Percentiles rank a stretch among this genome's conserved stretches.
phyloP scores from a whole-genome alignment of 2,113 vertebrate genomes.

The Chiloscyllium plagiosum region DNA sequence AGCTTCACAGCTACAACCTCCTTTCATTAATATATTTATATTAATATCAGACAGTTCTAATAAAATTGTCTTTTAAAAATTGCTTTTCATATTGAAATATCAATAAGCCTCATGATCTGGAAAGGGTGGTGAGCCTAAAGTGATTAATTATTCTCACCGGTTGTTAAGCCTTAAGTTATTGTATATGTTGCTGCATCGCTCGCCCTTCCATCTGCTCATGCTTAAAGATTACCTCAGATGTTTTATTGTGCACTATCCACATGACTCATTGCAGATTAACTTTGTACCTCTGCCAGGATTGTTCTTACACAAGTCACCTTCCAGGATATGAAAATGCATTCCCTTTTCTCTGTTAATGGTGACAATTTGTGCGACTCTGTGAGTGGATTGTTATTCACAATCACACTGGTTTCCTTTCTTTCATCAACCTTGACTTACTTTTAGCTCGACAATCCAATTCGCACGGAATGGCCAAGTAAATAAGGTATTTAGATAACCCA shows the following conservation, averaged over 20 bases:
- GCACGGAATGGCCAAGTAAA: background rate
- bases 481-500: background rate
- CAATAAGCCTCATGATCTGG: background rate
- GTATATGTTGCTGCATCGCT: background rate
- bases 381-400: background rate
- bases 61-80: background rate
- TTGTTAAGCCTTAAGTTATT: slow-evolving; percentile 12
- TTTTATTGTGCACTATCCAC: background rate
- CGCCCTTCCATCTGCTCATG: background rate
- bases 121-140: background rate
- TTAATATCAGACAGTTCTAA: background rate
- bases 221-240: background rate
- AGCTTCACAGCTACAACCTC: background rate
- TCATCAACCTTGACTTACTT: background rate
- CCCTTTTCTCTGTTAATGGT: background rate
- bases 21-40: background rate
- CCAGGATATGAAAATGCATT: background rate
- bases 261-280: background rate
- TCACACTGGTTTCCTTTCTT: background rate
- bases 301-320: background rate
- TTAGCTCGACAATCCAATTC: background rate
- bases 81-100: background rate
- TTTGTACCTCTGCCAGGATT: background rate
- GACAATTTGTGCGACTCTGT: background rate
- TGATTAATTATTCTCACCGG: background rate